Evolutionary conservation across 92 coral and sea anemone species (phyloP).

Genomic region (Zoanthus sansibaricus): DNA sequence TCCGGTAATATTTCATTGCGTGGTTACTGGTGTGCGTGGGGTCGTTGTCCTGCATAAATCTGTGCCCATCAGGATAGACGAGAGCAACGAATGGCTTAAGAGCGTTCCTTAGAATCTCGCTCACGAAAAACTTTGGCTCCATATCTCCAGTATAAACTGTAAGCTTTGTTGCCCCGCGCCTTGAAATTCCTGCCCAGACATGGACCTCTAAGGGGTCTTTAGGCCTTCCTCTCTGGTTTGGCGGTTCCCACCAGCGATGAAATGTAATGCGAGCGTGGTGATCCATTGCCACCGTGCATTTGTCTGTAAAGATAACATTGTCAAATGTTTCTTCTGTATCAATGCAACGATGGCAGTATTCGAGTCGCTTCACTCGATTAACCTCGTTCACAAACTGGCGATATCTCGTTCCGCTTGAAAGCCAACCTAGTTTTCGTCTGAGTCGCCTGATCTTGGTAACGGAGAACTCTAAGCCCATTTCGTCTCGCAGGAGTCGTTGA

Average conservation of each 20-base stretch:
- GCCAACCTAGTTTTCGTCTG: conserved; percentile 59
- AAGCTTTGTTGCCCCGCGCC: conserved; percentile 51
- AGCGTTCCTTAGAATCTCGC: neutral
- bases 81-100: conserved; percentile 59
- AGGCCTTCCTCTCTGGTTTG: conserved; percentile 53
- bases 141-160: conserved; percentile 53
- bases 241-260: conserved; percentile 48
- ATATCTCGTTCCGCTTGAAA: conserved; percentile 61
- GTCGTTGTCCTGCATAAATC: neutral
- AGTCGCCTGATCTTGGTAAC: conserved; percentile 43
- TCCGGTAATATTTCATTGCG: conserved; percentile 20
- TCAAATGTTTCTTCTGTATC: conserved; percentile 48
- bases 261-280: conserved; percentile 50
- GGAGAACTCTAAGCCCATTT: conserved; percentile 32
- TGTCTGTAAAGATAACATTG: conserved; percentile 69
- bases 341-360: conserved; percentile 51
- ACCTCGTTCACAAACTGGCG: conserved; percentile 63
- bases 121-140: conserved; percentile 30
- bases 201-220: conserved; percentile 65
- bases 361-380: conserved; percentile 59
- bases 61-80: conserved; percentile 57
- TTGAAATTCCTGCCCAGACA: conserved; percentile 60
- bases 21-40: conserved; percentile 5
- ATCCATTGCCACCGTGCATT: conserved; percentile 62
- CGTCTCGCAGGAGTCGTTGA: neutral